Conservation (phyloP, 2,113 vertebrate genomes). For the Oriolus oriolus region DNA sequence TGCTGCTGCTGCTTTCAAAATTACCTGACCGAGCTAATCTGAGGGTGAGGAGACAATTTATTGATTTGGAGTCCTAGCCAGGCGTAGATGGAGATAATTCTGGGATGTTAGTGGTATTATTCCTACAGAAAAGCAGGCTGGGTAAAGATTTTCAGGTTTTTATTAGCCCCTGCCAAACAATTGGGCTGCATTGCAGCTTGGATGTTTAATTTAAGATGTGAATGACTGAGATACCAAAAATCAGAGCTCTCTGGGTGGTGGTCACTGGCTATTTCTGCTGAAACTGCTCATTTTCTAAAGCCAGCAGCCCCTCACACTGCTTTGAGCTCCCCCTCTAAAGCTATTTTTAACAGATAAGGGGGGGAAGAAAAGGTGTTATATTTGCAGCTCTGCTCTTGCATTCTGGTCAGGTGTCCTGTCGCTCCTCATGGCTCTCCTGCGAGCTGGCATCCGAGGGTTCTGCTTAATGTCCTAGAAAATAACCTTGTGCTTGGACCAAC, state of each 20-base stretch:
- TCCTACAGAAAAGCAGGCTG: background rate
- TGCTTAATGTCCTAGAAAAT: conserved; percentile 30
- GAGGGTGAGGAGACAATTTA: background rate
- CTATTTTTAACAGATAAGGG: background rate
- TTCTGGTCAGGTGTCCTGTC: background rate
- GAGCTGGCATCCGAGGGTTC: background rate
- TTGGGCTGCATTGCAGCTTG: background rate
- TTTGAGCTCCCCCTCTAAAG: background rate
- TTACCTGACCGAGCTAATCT: background rate
- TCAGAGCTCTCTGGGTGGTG: background rate
- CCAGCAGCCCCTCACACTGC: background rate
- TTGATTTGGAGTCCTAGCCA: background rate
- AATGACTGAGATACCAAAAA: background rate
- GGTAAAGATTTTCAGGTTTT: background rate
- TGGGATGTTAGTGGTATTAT: background rate
- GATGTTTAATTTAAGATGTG: background rate
- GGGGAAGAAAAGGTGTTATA: background rate
- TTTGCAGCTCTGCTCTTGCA: background rate
- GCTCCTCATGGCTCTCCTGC: background rate
- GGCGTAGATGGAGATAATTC: background rate
- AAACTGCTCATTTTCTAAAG: background rate
- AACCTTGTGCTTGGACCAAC: background rate
- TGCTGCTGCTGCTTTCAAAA: background rate
- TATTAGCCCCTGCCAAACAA: background rate
- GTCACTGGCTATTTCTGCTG: background rate